A percentile compares a stretch with the other conserved stretches of the same genome.
Conservation (phyloP, 2,113 vertebrate genomes). For the Amphiprion percula region DNA sequence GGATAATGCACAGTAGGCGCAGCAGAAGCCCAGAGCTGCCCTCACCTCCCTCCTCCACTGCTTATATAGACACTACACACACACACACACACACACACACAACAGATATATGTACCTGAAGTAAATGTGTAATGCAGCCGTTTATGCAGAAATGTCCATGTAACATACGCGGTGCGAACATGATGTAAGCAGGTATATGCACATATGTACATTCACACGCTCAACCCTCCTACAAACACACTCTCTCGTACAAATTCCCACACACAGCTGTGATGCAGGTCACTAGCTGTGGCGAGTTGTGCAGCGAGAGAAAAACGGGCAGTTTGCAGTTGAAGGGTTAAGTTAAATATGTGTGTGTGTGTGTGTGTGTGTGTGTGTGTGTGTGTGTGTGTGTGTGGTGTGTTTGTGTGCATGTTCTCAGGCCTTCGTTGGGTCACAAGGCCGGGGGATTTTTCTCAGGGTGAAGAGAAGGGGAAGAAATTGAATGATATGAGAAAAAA, state of each 20-base stretch:
- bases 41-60: constrained; percentile 42
- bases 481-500: constrained; percentile 82
- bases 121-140: constrained; percentile 29
- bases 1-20: constrained; percentile 84
- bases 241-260: constrained; percentile 72
- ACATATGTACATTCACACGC: constrained; percentile 59
- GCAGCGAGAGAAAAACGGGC: constrained; percentile 57
- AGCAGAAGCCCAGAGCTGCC: constrained; percentile 73
- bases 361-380: constrained; percentile 32
- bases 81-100: constrained; percentile 20
- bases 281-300: constrained; percentile 67
- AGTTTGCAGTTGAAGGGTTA: constrained; percentile 51
- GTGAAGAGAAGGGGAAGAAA: constrained; percentile 76
- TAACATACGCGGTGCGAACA: constrained; percentile 32
- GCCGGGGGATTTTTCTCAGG: constrained; percentile 82
- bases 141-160: constrained; percentile 19
- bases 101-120: constrained; percentile 32
- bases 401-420: constrained; percentile 70
- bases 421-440: constrained; percentile 79
- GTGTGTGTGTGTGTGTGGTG: constrained; percentile 24
- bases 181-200: constrained; percentile 63
- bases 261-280: constrained; percentile 81
- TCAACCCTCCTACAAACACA: constrained; percentile 55
- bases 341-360: constrained; percentile 37
- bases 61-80: constrained; percentile 26